These are phyloP conservation scores for Ormyrus thymus DNA, from an alignment of 2,888 invertebrate genomes.

Conservation along the genomic window DNA sequence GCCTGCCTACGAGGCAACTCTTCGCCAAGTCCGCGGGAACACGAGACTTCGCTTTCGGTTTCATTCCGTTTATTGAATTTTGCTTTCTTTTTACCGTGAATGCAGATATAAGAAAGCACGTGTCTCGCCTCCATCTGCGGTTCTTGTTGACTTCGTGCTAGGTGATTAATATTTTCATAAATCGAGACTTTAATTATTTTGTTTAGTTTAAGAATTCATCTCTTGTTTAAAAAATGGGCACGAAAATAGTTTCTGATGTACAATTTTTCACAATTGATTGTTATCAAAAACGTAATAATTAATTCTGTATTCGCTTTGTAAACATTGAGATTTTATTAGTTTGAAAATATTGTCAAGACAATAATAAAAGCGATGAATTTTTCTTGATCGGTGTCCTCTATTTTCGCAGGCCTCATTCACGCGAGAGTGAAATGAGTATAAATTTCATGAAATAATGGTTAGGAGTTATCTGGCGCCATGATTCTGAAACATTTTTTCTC, in stretches of 20 bases:
- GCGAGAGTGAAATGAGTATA: not conserved
- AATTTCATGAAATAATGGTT: not conserved
- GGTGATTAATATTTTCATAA: no score
- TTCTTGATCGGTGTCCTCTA: not conserved
- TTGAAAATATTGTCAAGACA: no score
- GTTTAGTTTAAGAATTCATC: no score
- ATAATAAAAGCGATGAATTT: not conserved
- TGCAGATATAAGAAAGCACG: not conserved
- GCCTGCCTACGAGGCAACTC: conserved; percentile 10
- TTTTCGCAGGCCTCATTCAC: not conserved
- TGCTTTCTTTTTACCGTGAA: not conserved
- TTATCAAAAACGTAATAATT: no score
- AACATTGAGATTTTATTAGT: no score
- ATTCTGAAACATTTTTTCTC: not conserved
- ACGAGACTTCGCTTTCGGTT: conserved; percentile 43
- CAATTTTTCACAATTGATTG: no score
- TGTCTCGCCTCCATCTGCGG: not conserved
- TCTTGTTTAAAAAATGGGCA: not conserved
- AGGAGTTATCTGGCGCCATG: not conserved
- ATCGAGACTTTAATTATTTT: no score
- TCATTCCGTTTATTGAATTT: conserved; percentile 42
- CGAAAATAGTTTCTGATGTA: not conserved
- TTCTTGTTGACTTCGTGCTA: no score
- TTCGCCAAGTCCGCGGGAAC: conserved; percentile 13
- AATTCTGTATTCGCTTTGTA: no score